Conservation (phyloP, 2,888 invertebrate genomes). For the Monopis laevigella region DNA sequence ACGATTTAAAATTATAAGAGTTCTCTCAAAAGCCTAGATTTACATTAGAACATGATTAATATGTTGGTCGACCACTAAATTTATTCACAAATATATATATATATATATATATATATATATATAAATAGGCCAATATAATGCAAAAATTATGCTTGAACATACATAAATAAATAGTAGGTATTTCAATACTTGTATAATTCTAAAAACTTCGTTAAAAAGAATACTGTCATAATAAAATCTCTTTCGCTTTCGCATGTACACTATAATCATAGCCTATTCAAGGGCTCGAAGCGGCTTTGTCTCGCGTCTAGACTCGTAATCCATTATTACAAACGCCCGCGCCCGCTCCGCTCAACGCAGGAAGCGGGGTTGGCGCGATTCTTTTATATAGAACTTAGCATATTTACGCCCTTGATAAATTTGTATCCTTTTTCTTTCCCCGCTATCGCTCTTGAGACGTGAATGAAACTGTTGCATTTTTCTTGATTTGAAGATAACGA, state of each 20-base stretch:
- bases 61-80: too few species aligned
- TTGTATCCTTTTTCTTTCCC: slow-evolving; percentile 40
- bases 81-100: too few species aligned
- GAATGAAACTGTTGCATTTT: slow-evolving; percentile 51
- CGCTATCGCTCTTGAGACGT: slow-evolving; percentile 38
- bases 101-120: too few species aligned
- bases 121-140: too few species aligned
- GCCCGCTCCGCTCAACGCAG: slow-evolving; percentile 32
- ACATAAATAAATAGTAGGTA: too few species aligned
- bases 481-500: slow-evolving; percentile 34
- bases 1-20: too few species aligned
- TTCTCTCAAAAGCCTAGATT: too few species aligned
- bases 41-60: too few species aligned
- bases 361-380: slow-evolving; percentile 34
- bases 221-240: too few species aligned
- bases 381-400: slow-evolving; percentile 50
- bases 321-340: slow-evolving; percentile 52
- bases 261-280: neutral
- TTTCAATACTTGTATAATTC: too few species aligned
- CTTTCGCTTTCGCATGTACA: slow-evolving; percentile 3
- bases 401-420: slow-evolving; percentile 57
- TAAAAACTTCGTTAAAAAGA: too few species aligned
- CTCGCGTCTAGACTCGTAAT: slow-evolving; percentile 60
- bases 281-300: slow-evolving; percentile 53
- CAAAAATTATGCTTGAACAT: too few species aligned